Evolutionary conservation across 2,888 invertebrate genomes (phyloP).

Genomic region (Mellilla xanthometata): DNA sequence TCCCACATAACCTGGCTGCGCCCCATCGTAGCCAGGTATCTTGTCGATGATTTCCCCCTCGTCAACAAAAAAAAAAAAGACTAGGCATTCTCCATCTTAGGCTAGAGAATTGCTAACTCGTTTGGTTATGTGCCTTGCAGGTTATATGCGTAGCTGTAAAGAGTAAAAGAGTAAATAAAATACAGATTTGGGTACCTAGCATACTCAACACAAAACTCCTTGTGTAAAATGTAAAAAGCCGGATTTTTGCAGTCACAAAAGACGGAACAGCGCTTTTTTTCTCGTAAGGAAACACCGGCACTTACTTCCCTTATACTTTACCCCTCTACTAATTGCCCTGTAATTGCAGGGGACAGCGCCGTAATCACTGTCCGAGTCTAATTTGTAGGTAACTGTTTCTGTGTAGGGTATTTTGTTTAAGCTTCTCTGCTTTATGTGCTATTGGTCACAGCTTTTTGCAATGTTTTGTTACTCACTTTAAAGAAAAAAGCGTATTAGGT

Average conservation of each 20-base stretch:
- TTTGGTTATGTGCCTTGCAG: no score
- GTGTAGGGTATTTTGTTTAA: conserved; percentile 22
- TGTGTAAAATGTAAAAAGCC: not conserved
- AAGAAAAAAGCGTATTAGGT: not conserved
- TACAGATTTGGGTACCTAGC: no score
- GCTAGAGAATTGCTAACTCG: no score
- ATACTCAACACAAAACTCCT: no score
- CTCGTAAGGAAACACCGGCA: conserved; percentile 29
- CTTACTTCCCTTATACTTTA: conserved; percentile 12
- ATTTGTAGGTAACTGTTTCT: conserved; percentile 46
- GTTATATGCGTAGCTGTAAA: no score
- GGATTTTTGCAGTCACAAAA: not conserved
- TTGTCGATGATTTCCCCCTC: no score
- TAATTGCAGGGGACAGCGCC: conserved; percentile 28
- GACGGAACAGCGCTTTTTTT: conserved; percentile 1
- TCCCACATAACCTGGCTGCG: no score
- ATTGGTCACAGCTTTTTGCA: conserved; percentile 4
- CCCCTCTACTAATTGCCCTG: conserved; percentile 27
- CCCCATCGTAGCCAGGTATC: no score
- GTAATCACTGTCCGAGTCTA: conserved; percentile 28
- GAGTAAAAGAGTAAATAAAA: no score
- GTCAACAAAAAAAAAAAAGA: no score
- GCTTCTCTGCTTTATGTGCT: conserved; percentile 12
- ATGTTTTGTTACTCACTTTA: not conserved
- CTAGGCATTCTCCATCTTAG: no score